Evolutionary conservation across 2,113 vertebrate species (phyloP).

Genomic region (Phainopepla nitens): DNA sequence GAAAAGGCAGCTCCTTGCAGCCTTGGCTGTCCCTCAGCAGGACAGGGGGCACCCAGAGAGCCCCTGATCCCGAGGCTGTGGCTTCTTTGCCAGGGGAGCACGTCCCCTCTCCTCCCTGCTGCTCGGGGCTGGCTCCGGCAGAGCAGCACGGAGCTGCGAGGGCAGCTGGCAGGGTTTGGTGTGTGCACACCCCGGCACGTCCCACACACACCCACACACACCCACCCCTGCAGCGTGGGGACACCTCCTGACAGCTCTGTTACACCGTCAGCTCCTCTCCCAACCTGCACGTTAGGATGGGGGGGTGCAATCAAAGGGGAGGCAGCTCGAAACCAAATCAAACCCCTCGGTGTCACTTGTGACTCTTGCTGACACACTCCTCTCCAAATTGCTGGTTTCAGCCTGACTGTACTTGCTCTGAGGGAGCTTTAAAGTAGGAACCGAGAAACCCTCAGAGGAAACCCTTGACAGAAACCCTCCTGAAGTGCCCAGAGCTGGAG

Average conservation of each 20-base stretch:
- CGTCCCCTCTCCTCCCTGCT: too few species aligned
- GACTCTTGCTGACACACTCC: background rate
- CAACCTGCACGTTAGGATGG: too few species aligned
- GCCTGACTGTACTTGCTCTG: background rate
- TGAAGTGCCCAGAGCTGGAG: background rate
- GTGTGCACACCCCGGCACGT: fast-evolving
- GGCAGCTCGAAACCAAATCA: background rate
- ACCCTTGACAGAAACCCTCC: background rate
- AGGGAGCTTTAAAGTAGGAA: background rate
- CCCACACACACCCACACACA: too few species aligned
- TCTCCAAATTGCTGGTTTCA: background rate
- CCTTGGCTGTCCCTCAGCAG: too few species aligned
- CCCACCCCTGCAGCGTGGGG: background rate
- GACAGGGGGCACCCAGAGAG: background rate
- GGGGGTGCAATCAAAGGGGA: constrained; percentile 16
- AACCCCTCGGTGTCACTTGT: background rate
- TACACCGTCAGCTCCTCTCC: too few species aligned
- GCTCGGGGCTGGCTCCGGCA: too few species aligned
- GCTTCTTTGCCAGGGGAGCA: background rate
- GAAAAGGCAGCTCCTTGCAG: too few species aligned
- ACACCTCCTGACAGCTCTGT: background rate
- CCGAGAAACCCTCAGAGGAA: background rate
- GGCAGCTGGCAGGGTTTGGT: background rate
- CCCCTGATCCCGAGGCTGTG: background rate
- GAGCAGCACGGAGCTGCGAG: background rate